These are phyloP conservation scores for Cacatua alba DNA, from an alignment of 2,113 vertebrate species.

Conservation along the genomic window DNA sequence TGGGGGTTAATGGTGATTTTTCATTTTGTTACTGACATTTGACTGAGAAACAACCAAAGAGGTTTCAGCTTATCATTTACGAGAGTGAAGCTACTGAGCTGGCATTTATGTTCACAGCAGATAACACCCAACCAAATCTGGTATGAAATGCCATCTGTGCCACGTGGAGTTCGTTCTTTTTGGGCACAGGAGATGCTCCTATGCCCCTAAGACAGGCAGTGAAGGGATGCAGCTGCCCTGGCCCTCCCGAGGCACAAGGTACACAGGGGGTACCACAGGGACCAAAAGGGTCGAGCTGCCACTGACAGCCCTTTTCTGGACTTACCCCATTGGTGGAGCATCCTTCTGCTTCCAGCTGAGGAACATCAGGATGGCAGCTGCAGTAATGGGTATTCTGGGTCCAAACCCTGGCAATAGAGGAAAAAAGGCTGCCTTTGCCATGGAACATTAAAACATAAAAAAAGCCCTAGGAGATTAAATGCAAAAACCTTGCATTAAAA, in stretches of 20 bases:
- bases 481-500: neutral
- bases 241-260: neutral
- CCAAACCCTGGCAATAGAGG: neutral
- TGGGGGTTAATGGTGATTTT: constrained; percentile 59
- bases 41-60: constrained; percentile 56
- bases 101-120: constrained; percentile 62
- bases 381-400: neutral
- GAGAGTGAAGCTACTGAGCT: constrained; percentile 47
- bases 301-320: fast-evolving
- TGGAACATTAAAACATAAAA: neutral
- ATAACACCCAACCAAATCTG: constrained; percentile 57
- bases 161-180: neutral
- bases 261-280: too few species aligned
- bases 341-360: neutral
- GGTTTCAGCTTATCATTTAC: constrained; percentile 50
- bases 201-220: neutral
- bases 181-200: neutral
- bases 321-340: neutral
- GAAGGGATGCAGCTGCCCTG: neutral
- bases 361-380: neutral
- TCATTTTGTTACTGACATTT: constrained; percentile 65
- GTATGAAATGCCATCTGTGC: constrained; percentile 49
- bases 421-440: neutral
- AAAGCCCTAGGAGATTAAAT: neutral
- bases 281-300: neutral